Base-by-base conservation (phyloP, 2,888 invertebrate species). In the Ernsta delagoae region DNA sequence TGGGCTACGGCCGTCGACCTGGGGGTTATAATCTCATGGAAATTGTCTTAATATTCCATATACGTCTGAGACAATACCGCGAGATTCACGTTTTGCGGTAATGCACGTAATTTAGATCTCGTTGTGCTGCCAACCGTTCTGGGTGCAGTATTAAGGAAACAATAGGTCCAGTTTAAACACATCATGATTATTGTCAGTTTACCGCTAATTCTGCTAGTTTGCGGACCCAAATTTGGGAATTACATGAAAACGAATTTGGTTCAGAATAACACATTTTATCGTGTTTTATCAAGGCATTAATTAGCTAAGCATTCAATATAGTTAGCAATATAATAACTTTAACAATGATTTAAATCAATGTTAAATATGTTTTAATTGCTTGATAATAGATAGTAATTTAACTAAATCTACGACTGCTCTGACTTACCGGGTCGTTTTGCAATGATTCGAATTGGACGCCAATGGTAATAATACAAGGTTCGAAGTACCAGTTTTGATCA, bases 41-140 rank as follows among this genome's bases (percentile, higher is more conserved):
- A 79, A 79, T 74, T 79, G 77, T 78, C 82, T 75, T 73, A 77
- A 78, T 85, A 82, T 80, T 75, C 88, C 87, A 81, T 88, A 87
- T 87, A 88, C 63, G 86, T 86, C 83, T 75, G 74, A 76, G 78
- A 87, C 84, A 87, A 87, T 87, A 83, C 84, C 80, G 81, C 66
- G 76, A 75, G 79, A 80, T 86, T 84, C 85, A 85, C 83, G 85
- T 83, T 85, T 80, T 79, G 79, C 80, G 78, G 75, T 84, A 85
- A 87, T 85, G 82, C 79, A 78, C 77, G 83, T 83, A 83, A 85
- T 85, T 88, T 84, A 81, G 81, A 79, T 76, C 80, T 75, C 53
- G 50, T 31, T 24, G 41, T 11, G 59, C 57, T 53, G 63, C 59
- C 59, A 39, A 50, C 41, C 4, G 54, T 12, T 56, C 56, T 50